Evolutionary conservation across 2,797 vertebrate species (phyloP), one percentile per base, ranked within the genome.

Genomic region (Corythornis leucogaster): DNA sequence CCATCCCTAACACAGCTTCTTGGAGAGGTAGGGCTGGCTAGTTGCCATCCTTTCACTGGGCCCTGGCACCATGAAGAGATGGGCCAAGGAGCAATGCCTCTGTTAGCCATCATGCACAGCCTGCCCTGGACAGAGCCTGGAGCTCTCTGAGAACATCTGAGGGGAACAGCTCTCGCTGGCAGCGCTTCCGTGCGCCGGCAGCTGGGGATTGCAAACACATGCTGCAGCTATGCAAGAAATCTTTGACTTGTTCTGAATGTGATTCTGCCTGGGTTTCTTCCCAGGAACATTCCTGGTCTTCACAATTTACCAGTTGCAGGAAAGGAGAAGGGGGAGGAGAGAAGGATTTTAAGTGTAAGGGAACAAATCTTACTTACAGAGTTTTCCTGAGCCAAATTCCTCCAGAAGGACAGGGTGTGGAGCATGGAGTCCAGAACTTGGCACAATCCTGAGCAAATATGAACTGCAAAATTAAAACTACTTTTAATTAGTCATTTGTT

Each of bases 221-320:
- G 95, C 93, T 94, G 90, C 84, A 95, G 90, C 89, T 96, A 96
- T 95, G 93, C 90, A 89, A 96, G 96, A 96, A 96, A 96, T 96
- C 84, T 87, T 94, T 79, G 92, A 93, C 94, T 96, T 94, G 86
- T 96, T 94, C 93, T 96, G 88, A 96, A 93, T 89, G 94, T 3
- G 30, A 79, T 90, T 94, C 93, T 83, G 92, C 90, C 94, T 96
- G 95, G 93, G 92, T 96, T 96, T 93, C 93, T 92, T 96, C 96
- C 94, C 96, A 95, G 93, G 88, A 96, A 96, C 96, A 90, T 96
- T 96, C 94, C 84, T 92, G 81, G 87, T 96, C 93, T 80, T 96
- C 79, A 83, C 92, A 90, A 78, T 90, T 94, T 87, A 94, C 96
- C 95, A 92, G 79, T 96, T 93, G 88, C 84, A 94, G 93, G 79